Percentiles rank a stretch among this genome's conserved stretches.
Evolutionary conservation across 2,113 vertebrate species (phyloP).

Genomic region (Candoia aspera): DNA sequence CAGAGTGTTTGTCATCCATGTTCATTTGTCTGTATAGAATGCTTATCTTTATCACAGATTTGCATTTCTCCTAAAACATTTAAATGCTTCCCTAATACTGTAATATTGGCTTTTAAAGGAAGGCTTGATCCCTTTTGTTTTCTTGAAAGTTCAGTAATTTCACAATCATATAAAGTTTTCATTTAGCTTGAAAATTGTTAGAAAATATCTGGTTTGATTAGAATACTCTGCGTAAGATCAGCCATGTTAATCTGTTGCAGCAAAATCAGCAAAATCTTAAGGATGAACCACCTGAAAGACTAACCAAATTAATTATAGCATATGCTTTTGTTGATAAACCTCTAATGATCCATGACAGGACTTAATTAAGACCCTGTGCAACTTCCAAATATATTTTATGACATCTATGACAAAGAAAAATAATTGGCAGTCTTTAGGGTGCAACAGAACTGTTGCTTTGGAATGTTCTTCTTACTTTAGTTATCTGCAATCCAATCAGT

Average conservation of each 20-base stretch:
- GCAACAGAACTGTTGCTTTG: not conserved
- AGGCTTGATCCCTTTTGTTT: not conserved
- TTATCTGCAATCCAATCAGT: not conserved
- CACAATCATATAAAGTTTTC: not conserved
- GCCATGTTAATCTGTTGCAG: not conserved
- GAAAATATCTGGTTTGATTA: not conserved
- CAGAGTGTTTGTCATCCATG: not conserved
- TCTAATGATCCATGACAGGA: not conserved
- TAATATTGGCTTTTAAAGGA: not conserved
- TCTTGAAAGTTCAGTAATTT: not conserved
- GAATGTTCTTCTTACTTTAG: not conserved
- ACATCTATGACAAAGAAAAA: too few species aligned
- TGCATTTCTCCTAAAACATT: constrained; percentile 1
- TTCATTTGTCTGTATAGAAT: not conserved
- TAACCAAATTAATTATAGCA: not conserved
- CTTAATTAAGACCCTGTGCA: too few species aligned
- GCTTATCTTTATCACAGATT: not conserved
- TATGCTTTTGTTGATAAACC: not conserved
- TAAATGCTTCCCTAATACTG: not conserved
- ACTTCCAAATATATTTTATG: too few species aligned
- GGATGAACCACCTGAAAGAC: not conserved
- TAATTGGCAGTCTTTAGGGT: not conserved
- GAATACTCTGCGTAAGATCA: not conserved
- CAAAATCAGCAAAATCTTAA: not conserved
- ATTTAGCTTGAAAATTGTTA: not conserved